A percentile compares a stretch with the other conserved stretches of the same genome.
phyloP scores from a whole-genome alignment of 2,888 invertebrate genomes.

The Euzetes globulus region DNA sequence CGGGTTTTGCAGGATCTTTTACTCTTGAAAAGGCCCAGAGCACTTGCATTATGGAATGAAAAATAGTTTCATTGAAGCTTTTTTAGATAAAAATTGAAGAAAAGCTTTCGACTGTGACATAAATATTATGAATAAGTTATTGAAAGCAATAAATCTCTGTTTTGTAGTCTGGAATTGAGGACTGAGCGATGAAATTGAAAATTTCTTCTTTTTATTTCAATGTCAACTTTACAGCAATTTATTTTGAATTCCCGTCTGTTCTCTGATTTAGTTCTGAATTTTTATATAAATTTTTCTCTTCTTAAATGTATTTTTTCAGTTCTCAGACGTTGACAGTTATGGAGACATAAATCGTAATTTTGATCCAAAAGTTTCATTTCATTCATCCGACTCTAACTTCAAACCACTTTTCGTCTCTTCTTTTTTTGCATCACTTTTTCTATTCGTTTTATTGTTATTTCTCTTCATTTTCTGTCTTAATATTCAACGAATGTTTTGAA shows the following conservation, averaged over 20 bases:
- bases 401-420: background rate
- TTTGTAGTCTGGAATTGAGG: background rate
- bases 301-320: background rate
- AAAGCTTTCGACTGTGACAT: background rate
- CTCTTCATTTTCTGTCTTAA: no score
- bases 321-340: background rate
- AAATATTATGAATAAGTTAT: constrained; percentile 12
- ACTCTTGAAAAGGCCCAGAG: no score
- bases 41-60: no score
- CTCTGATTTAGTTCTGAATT: background rate
- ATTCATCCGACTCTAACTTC: background rate
- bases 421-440: background rate
- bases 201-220: background rate
- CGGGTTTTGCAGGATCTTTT: no score
- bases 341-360: constrained; percentile 22
- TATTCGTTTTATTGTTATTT: no score
- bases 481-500: no score
- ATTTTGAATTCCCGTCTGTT: background rate
- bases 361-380: constrained; percentile 1
- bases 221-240: background rate
- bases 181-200: background rate
- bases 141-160: constrained; percentile 18
- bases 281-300: background rate
- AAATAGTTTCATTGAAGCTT: no score
- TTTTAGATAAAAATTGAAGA: background rate